These are phyloP conservation scores for Parotocinclus haroldoi DNA, from an alignment of 2,797 vertebrate species.

Conservation along the genomic window DNA sequence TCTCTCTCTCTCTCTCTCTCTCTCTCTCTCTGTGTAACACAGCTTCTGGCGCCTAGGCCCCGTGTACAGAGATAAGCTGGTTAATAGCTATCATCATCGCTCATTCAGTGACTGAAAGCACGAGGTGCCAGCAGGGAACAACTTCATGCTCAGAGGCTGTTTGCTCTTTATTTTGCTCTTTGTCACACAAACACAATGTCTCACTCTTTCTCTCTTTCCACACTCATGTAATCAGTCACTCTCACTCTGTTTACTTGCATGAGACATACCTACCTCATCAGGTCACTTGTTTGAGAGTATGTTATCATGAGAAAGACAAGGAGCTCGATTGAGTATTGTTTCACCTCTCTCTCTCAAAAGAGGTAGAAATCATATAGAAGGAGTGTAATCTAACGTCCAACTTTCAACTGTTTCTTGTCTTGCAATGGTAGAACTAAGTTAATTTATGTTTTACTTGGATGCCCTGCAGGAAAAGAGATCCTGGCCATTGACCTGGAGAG, in stretches of 20 bases:
- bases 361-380: too few relatives aligned
- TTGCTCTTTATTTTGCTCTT: slow-evolving; percentile 47
- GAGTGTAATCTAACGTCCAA: too few relatives aligned
- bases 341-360: too few relatives aligned
- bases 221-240: slow-evolving; percentile 15
- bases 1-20: slow-evolving; percentile 15
- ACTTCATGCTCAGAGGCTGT: slow-evolving; percentile 40
- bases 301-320: slow-evolving; percentile 1
- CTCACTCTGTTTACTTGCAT: slow-evolving; percentile 32
- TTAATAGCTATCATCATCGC: slow-evolving; percentile 59
- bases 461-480: slow-evolving; percentile 72
- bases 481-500: slow-evolving; percentile 88
- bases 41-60: slow-evolving; percentile 49
- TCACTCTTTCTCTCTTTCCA: slow-evolving; percentile 24
- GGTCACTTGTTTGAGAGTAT: slow-evolving; percentile 16
- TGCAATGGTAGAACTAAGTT: too few relatives aligned
- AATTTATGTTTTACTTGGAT: slow-evolving; percentile 7
- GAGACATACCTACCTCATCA: slow-evolving; percentile 14
- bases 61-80: slow-evolving; percentile 54
- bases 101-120: slow-evolving; percentile 55
- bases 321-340: too few relatives aligned
- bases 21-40: slow-evolving; percentile 43
- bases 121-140: slow-evolving; percentile 49
- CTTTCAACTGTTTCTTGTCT: not conserved
- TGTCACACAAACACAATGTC: slow-evolving; percentile 16